Conservation (phyloP, 2,888 invertebrate genomes). For the Branchipolynoe longqiensis region DNA sequence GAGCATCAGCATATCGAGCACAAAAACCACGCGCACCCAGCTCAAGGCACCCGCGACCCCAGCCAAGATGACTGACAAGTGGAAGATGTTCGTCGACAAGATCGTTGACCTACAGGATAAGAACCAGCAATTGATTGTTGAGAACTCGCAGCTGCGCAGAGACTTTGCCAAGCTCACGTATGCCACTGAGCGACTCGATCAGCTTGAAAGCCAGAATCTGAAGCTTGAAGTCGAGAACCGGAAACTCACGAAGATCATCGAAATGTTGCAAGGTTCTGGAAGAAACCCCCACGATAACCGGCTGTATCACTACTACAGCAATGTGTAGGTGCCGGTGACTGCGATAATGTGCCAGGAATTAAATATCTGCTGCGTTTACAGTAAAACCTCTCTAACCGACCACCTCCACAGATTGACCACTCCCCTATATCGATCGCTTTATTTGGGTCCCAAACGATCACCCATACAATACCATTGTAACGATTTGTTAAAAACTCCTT, state of each 20-base stretch:
- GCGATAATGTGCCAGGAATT: no score
- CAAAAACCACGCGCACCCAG: constrained; percentile 24
- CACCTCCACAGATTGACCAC: no score
- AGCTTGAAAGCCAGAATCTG: constrained; percentile 59
- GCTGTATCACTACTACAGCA: constrained; percentile 57
- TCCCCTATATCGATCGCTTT: no score
- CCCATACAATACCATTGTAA: no score
- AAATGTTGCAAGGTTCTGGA: constrained; percentile 51
- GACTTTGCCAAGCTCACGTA: constrained; percentile 34
- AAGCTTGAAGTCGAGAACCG: constrained; percentile 61
- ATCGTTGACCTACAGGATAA: constrained; percentile 63
- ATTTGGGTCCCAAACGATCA: no score
- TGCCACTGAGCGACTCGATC: constrained; percentile 42
- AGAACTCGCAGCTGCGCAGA: constrained; percentile 59
- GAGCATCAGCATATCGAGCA: constrained; percentile 44
- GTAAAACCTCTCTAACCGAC: no score
- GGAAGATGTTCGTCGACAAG: constrained; percentile 62
- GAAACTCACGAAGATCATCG: constrained; percentile 63
- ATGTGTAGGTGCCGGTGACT: no score
- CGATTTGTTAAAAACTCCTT: no score
- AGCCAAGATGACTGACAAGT: constrained; percentile 52
- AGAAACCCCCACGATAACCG: constrained; percentile 55
- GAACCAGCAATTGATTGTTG: constrained; percentile 60
- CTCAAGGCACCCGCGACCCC: neutral
- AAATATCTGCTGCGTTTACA: no score